These are phyloP conservation scores for Cactoblastis cactorum DNA, from an alignment of 2,888 invertebrate genomes.

Conservation along the genomic window DNA sequence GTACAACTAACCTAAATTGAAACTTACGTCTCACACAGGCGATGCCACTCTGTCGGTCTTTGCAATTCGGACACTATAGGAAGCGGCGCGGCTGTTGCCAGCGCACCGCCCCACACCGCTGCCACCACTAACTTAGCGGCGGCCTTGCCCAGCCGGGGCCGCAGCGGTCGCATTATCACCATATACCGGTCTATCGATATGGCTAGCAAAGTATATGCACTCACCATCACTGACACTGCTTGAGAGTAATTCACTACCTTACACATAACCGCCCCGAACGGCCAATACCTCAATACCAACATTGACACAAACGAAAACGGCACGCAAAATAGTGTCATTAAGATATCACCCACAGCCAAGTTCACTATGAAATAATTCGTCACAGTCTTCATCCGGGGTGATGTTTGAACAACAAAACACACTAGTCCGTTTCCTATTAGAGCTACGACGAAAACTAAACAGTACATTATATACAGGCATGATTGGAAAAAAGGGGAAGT, in stretches of 20 bases:
- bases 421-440: slow-evolving; percentile 88
- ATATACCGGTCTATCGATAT: slow-evolving; percentile 94
- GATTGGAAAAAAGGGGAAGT: slow-evolving; percentile 79
- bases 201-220: slow-evolving; percentile 93
- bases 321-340: slow-evolving; percentile 94
- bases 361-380: slow-evolving; percentile 96
- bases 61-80: slow-evolving; percentile 85
- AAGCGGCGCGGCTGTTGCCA: slow-evolving; percentile 89
- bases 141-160: slow-evolving; percentile 87
- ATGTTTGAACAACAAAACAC: slow-evolving; percentile 91
- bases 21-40: slow-evolving; percentile 82
- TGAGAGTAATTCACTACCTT: slow-evolving; percentile 90
- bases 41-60: slow-evolving; percentile 82
- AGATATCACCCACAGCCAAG: slow-evolving; percentile 92
- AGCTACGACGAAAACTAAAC: slow-evolving; percentile 84
- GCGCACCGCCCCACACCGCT: slow-evolving; percentile 86
- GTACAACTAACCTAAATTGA: neutral
- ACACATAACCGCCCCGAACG: slow-evolving; percentile 90
- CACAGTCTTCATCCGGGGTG: slow-evolving; percentile 93
- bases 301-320: slow-evolving; percentile 93
- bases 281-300: slow-evolving; percentile 91
- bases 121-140: slow-evolving; percentile 84
- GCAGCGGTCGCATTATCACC: slow-evolving; percentile 93
- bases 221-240: slow-evolving; percentile 89
- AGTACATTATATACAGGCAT: slow-evolving; percentile 85